Evolutionary conservation across 2,797 vertebrate genomes (phyloP).

Genomic region (Siniperca undulata): DNA sequence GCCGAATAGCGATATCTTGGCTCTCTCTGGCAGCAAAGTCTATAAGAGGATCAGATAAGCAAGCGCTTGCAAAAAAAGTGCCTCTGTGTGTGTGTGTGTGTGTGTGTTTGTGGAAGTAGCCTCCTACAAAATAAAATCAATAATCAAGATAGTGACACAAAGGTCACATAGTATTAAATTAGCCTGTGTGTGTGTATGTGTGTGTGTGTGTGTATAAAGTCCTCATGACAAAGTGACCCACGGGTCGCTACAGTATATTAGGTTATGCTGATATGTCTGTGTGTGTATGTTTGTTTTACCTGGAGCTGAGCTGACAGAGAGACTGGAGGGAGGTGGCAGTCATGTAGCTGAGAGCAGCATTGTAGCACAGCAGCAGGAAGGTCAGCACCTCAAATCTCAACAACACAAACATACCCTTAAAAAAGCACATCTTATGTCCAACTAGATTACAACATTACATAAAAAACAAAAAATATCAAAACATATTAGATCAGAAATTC

Average conservation of each 20-base stretch:
- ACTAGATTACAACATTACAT: not conserved
- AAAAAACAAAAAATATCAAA: not conserved
- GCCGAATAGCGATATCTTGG: constrained; percentile 62
- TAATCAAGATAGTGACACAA: not conserved
- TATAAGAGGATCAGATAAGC: constrained; percentile 79
- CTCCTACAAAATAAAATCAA: constrained; percentile 22
- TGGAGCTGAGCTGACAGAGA: constrained; percentile 96
- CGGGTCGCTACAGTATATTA: not conserved
- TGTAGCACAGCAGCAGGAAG: constrained; percentile 97
- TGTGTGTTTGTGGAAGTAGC: constrained; percentile 4
- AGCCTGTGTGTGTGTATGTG: not conserved
- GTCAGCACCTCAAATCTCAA: constrained; percentile 96
- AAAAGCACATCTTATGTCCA: not conserved
- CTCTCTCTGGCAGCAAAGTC: constrained; percentile 50
- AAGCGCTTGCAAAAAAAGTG: constrained; percentile 48
- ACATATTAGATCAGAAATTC: constrained; percentile 7
- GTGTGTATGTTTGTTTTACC: constrained; percentile 81
- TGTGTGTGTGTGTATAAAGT: constrained; percentile 1
- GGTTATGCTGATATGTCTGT: constrained; percentile 25
- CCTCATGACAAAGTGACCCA: constrained; percentile 20
- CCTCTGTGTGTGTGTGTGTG: constrained; percentile 9
- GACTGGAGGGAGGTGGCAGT: constrained; percentile 93
- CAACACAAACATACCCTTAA: constrained; percentile 52
- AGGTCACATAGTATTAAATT: not conserved
- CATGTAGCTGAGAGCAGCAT: constrained; percentile 95